Conservation (phyloP, 2,797 vertebrate genomes). For the Hemitrygon akajei region DNA sequence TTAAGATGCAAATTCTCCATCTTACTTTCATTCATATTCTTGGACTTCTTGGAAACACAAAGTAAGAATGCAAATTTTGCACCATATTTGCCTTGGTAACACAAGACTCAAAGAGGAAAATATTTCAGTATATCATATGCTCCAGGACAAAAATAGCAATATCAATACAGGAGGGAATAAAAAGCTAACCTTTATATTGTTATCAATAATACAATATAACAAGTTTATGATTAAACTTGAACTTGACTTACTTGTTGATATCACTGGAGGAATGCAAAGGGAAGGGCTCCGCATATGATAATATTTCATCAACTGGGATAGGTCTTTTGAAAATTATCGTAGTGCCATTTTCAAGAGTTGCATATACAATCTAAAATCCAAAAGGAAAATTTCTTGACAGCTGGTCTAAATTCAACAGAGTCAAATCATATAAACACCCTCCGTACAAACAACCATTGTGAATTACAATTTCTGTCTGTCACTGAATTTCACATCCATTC, state of each 20-base stretch:
- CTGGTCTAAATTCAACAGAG: background rate
- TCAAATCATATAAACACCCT: background rate
- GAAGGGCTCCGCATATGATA: background rate
- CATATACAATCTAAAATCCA: background rate
- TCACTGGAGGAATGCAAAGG: background rate
- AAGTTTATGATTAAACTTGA: no score
- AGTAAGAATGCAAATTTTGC: background rate
- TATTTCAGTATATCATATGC: background rate
- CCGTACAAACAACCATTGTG: no score
- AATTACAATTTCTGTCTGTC: background rate
- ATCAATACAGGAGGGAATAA: background rate
- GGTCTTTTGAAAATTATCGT: background rate
- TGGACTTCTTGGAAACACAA: background rate
- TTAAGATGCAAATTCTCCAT: background rate
- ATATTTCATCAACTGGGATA: slow-evolving; percentile 17
- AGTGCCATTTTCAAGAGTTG: background rate
- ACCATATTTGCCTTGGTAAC: background rate
- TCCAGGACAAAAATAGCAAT: background rate
- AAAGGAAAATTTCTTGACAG: background rate
- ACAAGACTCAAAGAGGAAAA: background rate
- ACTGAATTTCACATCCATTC: background rate
- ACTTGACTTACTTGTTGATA: background rate
- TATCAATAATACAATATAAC: background rate
- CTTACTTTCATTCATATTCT: background rate
- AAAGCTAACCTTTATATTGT: background rate